A percentile compares a stretch with the other conserved stretches of the same genome.
Evolutionary conservation across 30 jellyfish, hydroid and myxozoan species (phyloP).

Genomic region (Turritopsis dohrnii): DNA sequence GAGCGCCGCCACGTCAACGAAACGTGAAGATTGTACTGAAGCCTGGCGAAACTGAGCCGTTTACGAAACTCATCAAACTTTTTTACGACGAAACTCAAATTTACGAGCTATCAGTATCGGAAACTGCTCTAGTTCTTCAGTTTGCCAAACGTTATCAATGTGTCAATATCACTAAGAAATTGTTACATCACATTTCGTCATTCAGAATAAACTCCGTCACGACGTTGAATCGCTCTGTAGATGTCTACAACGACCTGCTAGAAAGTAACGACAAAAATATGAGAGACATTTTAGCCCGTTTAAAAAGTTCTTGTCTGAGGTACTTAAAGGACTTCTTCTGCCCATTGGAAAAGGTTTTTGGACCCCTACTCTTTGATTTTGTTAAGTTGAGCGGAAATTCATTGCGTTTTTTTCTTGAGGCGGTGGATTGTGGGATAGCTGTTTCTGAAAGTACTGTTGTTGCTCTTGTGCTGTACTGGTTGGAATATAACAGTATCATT

Average conservation of each 20-base stretch:
- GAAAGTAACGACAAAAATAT: background rate
- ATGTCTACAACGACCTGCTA: constrained; percentile 9
- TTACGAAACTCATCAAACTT: constrained; percentile 9
- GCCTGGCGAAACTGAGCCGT: constrained; percentile 24
- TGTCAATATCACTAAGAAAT: background rate
- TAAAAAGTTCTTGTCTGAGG: constrained; percentile 12
- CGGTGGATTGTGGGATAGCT: constrained; percentile 25
- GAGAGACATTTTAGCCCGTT: constrained; percentile 1
- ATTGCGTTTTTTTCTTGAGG: constrained; percentile 10
- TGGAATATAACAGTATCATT: background rate
- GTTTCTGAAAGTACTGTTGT: constrained; percentile 34
- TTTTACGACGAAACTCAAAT: constrained; percentile 23
- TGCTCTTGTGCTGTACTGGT: constrained; percentile 24
- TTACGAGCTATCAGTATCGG: constrained; percentile 1
- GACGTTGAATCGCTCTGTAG: constrained; percentile 16
- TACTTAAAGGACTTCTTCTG: constrained; percentile 20
- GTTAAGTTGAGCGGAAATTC: background rate
- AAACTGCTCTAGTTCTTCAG: background rate
- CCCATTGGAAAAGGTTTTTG: constrained; percentile 30
- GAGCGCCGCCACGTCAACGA: constrained; percentile 17
- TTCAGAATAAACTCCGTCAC: constrained; percentile 2
- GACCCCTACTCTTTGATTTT: constrained; percentile 24
- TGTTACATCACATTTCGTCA: constrained; percentile 25
- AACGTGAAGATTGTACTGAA: background rate
- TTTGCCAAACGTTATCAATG: constrained; percentile 29